These are phyloP conservation scores for Cyprichromis sp. DNA, from an alignment of 2,113 vertebrate species.

Conservation along the genomic window DNA sequence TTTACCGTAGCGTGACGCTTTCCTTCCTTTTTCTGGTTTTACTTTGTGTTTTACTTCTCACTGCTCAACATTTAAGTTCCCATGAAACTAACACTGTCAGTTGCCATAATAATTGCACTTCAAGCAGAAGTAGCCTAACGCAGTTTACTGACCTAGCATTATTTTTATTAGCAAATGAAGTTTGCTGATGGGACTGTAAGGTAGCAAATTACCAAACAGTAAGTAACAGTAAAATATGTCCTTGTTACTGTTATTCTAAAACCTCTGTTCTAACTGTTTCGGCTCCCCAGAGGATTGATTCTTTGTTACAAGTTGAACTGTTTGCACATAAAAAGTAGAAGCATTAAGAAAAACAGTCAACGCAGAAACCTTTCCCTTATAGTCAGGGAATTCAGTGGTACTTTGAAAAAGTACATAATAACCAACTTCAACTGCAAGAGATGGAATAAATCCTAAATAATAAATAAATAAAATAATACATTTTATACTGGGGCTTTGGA, in stretches of 20 bases:
- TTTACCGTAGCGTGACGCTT: background rate
- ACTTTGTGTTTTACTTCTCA: background rate
- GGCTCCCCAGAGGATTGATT: background rate
- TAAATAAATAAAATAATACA: background rate
- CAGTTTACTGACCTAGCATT: background rate
- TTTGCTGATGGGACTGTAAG: background rate
- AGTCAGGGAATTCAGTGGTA: background rate
- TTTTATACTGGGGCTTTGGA: background rate
- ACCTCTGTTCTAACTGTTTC: background rate
- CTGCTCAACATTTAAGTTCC: background rate
- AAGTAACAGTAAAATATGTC: background rate
- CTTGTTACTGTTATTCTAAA: background rate
- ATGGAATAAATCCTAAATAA: background rate
- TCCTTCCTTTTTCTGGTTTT: background rate
- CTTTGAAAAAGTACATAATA: background rate
- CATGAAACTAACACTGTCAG: background rate
- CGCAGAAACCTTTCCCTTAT: background rate
- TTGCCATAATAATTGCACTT: background rate
- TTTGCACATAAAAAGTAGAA: background rate
- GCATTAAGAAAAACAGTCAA: background rate
- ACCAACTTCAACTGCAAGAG: background rate
- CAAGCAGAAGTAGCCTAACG: background rate
- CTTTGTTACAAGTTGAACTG: background rate
- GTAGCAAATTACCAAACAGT: background rate
- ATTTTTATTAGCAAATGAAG: background rate